A percentile compares a stretch with the other conserved stretches of the same genome.
These are phyloP conservation scores for Solenodon paradoxus DNA, from an alignment of 2,113 vertebrate species.

Conservation along the genomic window DNA sequence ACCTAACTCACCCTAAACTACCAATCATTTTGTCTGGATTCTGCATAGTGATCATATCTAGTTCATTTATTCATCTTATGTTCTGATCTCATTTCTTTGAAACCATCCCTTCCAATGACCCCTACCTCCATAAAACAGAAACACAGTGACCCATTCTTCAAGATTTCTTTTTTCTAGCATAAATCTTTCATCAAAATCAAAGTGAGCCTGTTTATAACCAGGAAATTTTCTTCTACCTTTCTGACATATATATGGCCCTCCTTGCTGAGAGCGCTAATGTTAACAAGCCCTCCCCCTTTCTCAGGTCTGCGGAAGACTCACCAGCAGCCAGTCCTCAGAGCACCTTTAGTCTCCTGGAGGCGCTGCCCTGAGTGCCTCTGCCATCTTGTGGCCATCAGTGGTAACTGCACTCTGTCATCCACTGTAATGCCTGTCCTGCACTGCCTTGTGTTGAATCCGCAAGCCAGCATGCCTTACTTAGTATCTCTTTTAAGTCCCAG, in stretches of 20 bases:
- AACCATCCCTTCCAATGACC: not conserved
- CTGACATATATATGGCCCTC: not conserved
- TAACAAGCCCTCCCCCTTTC: not conserved
- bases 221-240: not conserved
- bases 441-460: not conserved
- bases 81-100: not conserved
- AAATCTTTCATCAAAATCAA: not conserved
- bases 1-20: not conserved
- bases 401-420: not conserved
- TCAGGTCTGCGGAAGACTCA: not conserved
- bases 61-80: not conserved
- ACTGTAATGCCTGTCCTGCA: not conserved
- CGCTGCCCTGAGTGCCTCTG: constrained; percentile 14
- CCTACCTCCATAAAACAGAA: not conserved
- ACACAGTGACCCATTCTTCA: not conserved
- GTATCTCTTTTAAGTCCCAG: not conserved
- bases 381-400: constrained; percentile 39
- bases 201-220: not conserved
- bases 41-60: not conserved
- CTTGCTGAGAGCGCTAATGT: not conserved
- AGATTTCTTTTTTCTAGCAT: not conserved
- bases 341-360: not conserved
- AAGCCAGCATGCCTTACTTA: not conserved
- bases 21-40: not conserved
- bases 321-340: rapidly evolving